Base-by-base conservation (phyloP, 2,797 vertebrate genomes). In the Ceyx erithaca region DNA sequence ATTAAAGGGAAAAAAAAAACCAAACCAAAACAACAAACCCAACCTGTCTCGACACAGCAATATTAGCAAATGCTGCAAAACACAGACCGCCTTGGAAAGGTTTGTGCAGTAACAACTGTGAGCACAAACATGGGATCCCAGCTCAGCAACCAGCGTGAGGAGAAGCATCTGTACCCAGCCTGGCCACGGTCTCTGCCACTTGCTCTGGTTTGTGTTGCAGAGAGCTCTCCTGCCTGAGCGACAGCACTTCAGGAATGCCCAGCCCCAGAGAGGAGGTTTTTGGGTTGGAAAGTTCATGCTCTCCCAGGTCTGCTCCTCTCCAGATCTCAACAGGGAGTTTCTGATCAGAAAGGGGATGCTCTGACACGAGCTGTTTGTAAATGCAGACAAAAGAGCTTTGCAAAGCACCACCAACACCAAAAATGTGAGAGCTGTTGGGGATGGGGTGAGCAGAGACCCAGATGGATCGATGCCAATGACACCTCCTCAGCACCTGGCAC, bases 61-160 rank as follows among this genome's bases (percentile, higher is more conserved):
- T 82, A 51, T 76, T 59, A 83, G 83, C 58, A 92, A 93, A 16
- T 9, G 83, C 82, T 90, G 77, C 75, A 81, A 62, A 93, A 23
- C 33, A 72, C 76, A 33, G 76, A 80, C 55, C 33, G n/a, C 64
- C 15, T 28, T 18, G 37, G 49, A 77, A 62, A 85, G 62, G 61
- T 28, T 41, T 64, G 79, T 3, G n/a, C 28, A 35, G 33, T 40
- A 54, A 25, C 40, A 21, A 14, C 26, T 0, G 0, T 40, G 43
- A 4, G 6, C 21, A 14, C 20, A 35, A 69, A 20, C 4, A 5
- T 10, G 2, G 26, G 55, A 17, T 12, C 62, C 51, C 21, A 22
- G 85, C 71, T 25, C 57, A 9, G 57, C 67, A 85, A 72, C 21
- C 76, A 17, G 49, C 3, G 0, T 35, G 61, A 45, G 26, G 66